Conservation (phyloP, 1,140 invertebrate species). For the Goniozus legneri region DNA sequence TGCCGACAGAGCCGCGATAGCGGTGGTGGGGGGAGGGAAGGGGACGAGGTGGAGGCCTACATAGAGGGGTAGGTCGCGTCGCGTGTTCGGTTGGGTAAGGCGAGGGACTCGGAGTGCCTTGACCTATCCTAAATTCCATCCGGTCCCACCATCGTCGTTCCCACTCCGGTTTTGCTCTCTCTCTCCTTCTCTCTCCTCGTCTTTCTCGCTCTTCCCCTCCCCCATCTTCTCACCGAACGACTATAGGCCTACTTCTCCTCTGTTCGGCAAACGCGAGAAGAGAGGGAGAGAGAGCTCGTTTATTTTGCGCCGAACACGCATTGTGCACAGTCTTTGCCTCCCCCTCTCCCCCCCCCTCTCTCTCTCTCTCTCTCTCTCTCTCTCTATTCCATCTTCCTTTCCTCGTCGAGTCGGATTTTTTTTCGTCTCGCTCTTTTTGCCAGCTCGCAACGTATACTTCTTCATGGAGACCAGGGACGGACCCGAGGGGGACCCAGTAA, state of each 20-base stretch:
- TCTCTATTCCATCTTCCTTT: constrained; percentile 3
- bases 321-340: constrained; percentile 31
- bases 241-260: not conserved
- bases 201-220: not conserved
- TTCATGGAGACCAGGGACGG: too few species aligned
- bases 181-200: constrained; percentile 10
- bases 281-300: constrained; percentile 29
- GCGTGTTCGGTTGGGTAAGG: not conserved
- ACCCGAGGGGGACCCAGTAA: too few species aligned
- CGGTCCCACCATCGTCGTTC: constrained; percentile 19
- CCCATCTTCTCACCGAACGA: not conserved
- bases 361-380: constrained; percentile 5
- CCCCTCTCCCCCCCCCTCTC: constrained; percentile 13
- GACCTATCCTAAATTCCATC: constrained; percentile 35
- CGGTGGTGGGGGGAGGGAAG: constrained; percentile 11
- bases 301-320: constrained; percentile 37
- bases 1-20: too few species aligned
- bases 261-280: not conserved
- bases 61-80: constrained; percentile 17
- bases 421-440: too few species aligned
- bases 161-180: not conserved
- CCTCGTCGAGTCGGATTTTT: not conserved
- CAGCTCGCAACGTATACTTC: too few species aligned
- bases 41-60: too few species aligned
- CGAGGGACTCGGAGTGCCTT: constrained; percentile 6